Percentiles rank a stretch among this genome's conserved stretches.
Evolutionary conservation across 2,113 vertebrate genomes (phyloP).

Genomic region (Corythoichthys haematopterus): DNA sequence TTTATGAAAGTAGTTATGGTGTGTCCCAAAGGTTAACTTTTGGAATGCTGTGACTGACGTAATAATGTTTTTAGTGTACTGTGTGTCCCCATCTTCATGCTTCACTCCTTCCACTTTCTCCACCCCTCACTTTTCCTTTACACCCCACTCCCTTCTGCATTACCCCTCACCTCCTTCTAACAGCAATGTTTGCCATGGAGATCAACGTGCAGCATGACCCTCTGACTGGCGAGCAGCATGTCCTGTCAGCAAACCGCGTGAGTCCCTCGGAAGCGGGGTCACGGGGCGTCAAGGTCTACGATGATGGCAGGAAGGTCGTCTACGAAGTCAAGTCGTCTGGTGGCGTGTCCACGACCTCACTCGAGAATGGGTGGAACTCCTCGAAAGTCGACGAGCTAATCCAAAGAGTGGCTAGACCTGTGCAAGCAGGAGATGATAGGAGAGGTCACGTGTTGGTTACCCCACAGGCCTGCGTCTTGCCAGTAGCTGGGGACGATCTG

Average conservation of each 20-base stretch:
- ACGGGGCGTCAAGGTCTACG: conserved; percentile 91
- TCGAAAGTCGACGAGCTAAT: conserved; percentile 87
- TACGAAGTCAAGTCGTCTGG: conserved; percentile 86
- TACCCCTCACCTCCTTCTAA: conserved; percentile 64
- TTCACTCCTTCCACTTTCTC: conserved; percentile 44
- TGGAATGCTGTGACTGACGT: background rate
- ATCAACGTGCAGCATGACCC: conserved; percentile 96
- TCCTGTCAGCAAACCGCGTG: conserved; percentile 86
- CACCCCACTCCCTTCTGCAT: conserved; percentile 3
- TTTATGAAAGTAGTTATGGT: background rate
- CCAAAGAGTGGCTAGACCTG: conserved; percentile 82
- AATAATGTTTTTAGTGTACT: conserved; percentile 21
- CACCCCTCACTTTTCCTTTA: background rate
- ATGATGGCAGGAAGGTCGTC: conserved; percentile 92
- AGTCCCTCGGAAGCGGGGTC: conserved; percentile 82
- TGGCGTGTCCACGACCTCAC: conserved; percentile 71
- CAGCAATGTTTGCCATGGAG: conserved; percentile 98
- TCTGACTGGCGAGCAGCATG: conserved; percentile 88
- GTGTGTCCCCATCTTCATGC: conserved; percentile 41
- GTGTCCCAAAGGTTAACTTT: background rate
- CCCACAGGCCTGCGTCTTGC: conserved; percentile 33
- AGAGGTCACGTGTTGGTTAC: conserved; percentile 66
- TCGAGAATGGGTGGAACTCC: conserved; percentile 93
- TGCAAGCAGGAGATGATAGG: conserved; percentile 62
- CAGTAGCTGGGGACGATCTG: conserved; percentile 51